phyloP scores from a whole-genome alignment of 2,888 invertebrate species.

The Drosophila meridiana region DNA sequence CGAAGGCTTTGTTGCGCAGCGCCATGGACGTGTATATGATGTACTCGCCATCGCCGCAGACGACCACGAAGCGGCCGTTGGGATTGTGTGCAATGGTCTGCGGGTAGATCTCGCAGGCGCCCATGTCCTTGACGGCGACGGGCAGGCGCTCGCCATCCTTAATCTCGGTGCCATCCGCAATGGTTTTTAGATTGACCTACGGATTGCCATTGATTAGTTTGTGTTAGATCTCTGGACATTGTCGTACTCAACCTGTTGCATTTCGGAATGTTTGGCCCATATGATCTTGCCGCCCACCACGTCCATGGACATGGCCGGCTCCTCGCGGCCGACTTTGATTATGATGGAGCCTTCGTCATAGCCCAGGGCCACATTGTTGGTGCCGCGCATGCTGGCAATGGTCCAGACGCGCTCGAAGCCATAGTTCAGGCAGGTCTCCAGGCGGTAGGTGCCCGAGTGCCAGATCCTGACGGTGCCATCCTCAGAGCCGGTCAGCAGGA shows the following conservation, averaged over 20 bases:
- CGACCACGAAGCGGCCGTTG: constrained; percentile 96
- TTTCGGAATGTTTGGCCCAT: constrained; percentile 99
- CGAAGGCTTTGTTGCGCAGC: constrained; percentile 98
- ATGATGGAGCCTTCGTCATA: constrained; percentile 86
- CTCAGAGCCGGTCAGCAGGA: constrained; percentile 98
- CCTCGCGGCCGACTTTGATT: constrained; percentile 92
- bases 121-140: constrained; percentile 98
- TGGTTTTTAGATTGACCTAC: constrained; percentile 82
- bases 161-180: constrained; percentile 87
- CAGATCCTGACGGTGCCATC: constrained; percentile 99
- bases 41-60: constrained; percentile 99
- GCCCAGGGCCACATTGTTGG: constrained; percentile 98
- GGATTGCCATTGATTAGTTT: background rate
- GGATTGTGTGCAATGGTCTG: constrained; percentile 99
- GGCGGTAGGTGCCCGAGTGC: constrained; percentile 99
- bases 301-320: constrained; percentile 99
- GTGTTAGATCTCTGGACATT: too few relatives aligned
- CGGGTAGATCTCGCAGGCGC: constrained; percentile 99
- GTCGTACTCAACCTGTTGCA: constrained; percentile 90
- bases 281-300: constrained; percentile 99
- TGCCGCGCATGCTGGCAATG: constrained; percentile 95
- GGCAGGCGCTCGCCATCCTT: constrained; percentile 97
- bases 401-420: constrained; percentile 99
- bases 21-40: constrained; percentile 99
- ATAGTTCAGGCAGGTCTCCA: constrained; percentile 98